A percentile compares a stretch with the other conserved stretches of the same genome.
phyloP scores from a whole-genome alignment of 2,888 invertebrate genomes.

The Pristionchus maxplancki region DNA sequence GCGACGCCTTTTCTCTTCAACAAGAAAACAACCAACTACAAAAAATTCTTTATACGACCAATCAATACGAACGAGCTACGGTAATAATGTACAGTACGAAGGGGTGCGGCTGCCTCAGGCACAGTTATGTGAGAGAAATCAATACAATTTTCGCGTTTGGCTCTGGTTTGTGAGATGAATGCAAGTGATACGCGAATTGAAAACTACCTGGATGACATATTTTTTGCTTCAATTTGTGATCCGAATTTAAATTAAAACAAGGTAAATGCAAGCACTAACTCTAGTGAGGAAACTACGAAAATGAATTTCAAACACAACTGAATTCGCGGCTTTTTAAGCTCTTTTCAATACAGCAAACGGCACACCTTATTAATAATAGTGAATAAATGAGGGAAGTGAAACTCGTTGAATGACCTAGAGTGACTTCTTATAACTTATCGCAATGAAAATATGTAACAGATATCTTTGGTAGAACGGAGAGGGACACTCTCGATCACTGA shows the following conservation, averaged over 20 bases:
- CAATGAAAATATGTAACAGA: slow-evolving; percentile 30
- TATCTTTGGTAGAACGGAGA: neutral
- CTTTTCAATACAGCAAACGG: neutral
- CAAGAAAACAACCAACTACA: neutral
- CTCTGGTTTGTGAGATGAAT: neutral
- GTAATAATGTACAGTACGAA: slow-evolving; percentile 1
- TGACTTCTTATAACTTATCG: slow-evolving; percentile 40
- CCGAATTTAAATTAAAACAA: neutral
- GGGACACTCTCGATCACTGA: neutral
- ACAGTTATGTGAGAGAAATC: slow-evolving; percentile 25
- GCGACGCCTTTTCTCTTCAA: neutral
- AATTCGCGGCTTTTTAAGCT: slow-evolving; percentile 10
- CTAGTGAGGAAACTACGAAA: neutral
- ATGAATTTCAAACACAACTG: slow-evolving; percentile 6
- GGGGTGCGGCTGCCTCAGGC: slow-evolving; percentile 32
- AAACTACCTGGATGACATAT: neutral
- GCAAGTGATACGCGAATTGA: neutral
- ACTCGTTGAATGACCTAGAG: slow-evolving; percentile 5
- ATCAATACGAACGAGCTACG: slow-evolving; percentile 5
- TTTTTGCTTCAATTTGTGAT: neutral
- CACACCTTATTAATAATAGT: neutral
- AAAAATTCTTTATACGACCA: slow-evolving; percentile 28
- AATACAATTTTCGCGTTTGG: neutral
- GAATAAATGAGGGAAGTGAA: neutral
- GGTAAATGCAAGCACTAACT: neutral